Evolutionary conservation across 2,888 invertebrate genomes (phyloP).

Genomic region (Stictocephala bisonia): DNA sequence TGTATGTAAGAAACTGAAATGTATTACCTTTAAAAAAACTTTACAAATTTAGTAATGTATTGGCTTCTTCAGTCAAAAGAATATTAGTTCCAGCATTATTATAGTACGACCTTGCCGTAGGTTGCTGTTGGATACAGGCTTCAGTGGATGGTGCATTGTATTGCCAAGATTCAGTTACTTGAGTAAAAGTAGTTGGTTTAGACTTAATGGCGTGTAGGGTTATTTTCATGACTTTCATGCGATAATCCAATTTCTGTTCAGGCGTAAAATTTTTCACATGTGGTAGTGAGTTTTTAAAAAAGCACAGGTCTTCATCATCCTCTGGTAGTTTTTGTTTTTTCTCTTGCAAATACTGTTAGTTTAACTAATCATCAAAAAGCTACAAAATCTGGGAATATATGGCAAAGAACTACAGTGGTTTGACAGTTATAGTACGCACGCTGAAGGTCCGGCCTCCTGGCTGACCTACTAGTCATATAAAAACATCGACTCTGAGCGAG

Average conservation of each 20-base stretch:
- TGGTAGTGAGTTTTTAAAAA: constrained; percentile 29
- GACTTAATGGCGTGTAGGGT: constrained; percentile 3
- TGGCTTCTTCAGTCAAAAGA: constrained; percentile 13
- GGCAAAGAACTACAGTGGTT: too few relatives aligned
- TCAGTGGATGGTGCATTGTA: constrained; percentile 13
- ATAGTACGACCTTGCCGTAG: constrained; percentile 7
- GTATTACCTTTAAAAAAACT: not conserved
- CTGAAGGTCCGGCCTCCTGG: too few relatives aligned
- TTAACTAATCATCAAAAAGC: too few relatives aligned
- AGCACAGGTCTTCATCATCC: constrained; percentile 26
- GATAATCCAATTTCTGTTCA: constrained; percentile 10
- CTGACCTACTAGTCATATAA: too few relatives aligned
- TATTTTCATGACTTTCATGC: constrained; percentile 7
- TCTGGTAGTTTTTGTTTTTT: constrained; percentile 12
- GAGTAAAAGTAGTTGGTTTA: constrained; percentile 7
- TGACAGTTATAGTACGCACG: too few relatives aligned
- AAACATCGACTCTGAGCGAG: too few relatives aligned
- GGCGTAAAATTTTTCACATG: constrained; percentile 7
- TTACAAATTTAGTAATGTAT: not conserved
- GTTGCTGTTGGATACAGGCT: constrained; percentile 13
- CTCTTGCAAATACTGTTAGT: constrained; percentile 6
- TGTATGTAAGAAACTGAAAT: constrained; percentile 2
- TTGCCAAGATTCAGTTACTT: constrained; percentile 6
- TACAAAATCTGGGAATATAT: too few relatives aligned
- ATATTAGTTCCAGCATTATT: constrained; percentile 9